These are phyloP conservation scores for Notamacropus eugenii DNA, from an alignment of 2,797 vertebrate genomes.

Conservation along the genomic window DNA sequence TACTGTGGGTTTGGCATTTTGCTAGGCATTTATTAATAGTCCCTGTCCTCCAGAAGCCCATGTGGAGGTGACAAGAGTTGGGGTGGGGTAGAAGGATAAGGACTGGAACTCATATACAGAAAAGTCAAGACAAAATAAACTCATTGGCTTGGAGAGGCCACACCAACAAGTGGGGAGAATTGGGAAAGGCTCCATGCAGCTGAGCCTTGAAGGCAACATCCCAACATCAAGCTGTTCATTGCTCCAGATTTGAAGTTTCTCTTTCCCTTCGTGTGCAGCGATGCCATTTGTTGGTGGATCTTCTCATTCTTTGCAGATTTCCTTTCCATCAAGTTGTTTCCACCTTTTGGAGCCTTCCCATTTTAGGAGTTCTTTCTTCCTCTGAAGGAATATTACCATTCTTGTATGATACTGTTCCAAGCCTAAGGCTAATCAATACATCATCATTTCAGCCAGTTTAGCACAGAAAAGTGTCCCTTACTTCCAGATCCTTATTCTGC, in stretches of 20 bases:
- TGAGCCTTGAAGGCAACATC: neutral
- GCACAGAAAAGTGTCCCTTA: neutral
- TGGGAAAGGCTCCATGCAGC: neutral
- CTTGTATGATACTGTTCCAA: neutral
- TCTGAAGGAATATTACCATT: neutral
- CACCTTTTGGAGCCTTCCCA: neutral
- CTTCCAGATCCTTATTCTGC: neutral
- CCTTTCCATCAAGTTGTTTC: neutral
- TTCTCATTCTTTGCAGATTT: neutral
- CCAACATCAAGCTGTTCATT: neutral
- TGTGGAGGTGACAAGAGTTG: neutral
- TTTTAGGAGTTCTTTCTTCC: neutral
- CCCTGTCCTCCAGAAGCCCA: neutral
- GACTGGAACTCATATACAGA: neutral
- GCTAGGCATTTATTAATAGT: neutral
- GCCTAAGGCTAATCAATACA: neutral
- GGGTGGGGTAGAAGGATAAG: neutral
- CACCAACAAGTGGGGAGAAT: neutral
- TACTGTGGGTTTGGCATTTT: neutral
- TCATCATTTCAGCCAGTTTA: neutral
- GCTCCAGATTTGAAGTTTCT: neutral
- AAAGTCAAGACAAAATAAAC: neutral
- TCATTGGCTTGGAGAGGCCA: neutral
- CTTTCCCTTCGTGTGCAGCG: neutral
- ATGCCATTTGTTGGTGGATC: neutral